Conservation (phyloP, 2,888 invertebrate species). For the Mythimna ferrago region DNA sequence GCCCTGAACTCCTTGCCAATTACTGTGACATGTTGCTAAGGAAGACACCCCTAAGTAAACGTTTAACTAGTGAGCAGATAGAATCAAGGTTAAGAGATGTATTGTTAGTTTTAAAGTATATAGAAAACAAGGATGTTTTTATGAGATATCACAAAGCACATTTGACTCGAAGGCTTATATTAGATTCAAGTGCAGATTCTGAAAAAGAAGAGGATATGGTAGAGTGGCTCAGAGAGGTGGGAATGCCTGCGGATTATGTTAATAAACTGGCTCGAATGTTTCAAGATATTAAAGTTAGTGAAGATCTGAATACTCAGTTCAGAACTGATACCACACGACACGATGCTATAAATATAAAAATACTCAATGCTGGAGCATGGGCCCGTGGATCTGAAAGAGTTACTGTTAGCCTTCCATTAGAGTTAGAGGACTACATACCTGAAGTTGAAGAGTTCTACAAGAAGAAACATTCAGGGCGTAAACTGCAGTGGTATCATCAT, state of each 20-base stretch:
- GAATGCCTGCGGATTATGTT: constrained; percentile 99
- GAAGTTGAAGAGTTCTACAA: constrained; percentile 99
- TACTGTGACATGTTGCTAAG: constrained; percentile 99
- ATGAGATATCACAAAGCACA: constrained; percentile 99
- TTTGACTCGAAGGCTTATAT: constrained; percentile 97
- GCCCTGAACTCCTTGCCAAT: constrained; percentile 99
- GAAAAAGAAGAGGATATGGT: constrained; percentile 99
- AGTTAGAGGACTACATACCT: constrained; percentile 99
- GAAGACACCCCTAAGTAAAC: constrained; percentile 98
- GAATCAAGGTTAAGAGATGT: constrained; percentile 98
- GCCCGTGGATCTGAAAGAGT: constrained; percentile 98
- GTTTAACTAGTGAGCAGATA: constrained; percentile 98
- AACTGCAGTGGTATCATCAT: constrained; percentile 99
- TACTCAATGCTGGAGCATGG: constrained; percentile 99
- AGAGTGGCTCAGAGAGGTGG: constrained; percentile 98
- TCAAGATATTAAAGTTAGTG: constrained; percentile 99
- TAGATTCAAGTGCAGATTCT: constrained; percentile 99
- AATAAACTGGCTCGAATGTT: constrained; percentile 99
- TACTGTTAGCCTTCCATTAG: constrained; percentile 98
- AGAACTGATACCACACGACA: constrained; percentile 95
- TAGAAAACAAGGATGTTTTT: constrained; percentile 99
- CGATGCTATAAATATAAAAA: constrained; percentile 99
- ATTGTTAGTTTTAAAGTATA: constrained; percentile 98
- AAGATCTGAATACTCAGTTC: constrained; percentile 98
- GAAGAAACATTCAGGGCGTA: constrained; percentile 99